Evolutionary conservation across 2,888 invertebrate species (phyloP).

Genomic region (Apoderus coryli): DNA sequence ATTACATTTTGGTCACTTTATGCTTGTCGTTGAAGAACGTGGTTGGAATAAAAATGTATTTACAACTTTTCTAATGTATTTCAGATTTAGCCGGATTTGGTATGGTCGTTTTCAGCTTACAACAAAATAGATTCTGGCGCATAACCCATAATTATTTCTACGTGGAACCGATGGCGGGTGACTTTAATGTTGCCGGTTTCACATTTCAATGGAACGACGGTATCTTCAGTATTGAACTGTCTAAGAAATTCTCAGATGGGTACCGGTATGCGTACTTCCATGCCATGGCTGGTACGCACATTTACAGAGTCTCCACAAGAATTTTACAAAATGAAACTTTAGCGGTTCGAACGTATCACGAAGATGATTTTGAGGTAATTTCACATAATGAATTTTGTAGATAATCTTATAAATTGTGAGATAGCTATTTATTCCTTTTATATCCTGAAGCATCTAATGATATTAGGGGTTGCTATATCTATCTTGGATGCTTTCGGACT

Average conservation of each 20-base stretch:
- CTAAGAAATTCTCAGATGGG: constrained; percentile 37
- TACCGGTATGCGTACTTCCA: constrained; percentile 59
- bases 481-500: too few species aligned
- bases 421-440: too few species aligned
- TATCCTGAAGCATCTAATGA: too few species aligned
- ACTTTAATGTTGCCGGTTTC: constrained; percentile 50
- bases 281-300: constrained; percentile 55
- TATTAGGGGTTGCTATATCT: too few species aligned
- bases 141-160: constrained; percentile 56
- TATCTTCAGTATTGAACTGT: constrained; percentile 55
- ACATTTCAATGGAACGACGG: constrained; percentile 70
- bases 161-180: constrained; percentile 54
- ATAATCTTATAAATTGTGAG: background rate
- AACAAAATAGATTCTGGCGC: constrained; percentile 43
- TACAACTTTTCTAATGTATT: too few species aligned
- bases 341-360: constrained; percentile 38
- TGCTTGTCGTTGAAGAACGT: too few species aligned
- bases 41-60: too few species aligned
- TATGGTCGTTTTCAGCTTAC: constrained; percentile 35
- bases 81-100: constrained; percentile 39
- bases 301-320: constrained; percentile 54
- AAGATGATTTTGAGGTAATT: constrained; percentile 37
- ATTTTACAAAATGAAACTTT: constrained; percentile 40
- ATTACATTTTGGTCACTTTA: too few species aligned
- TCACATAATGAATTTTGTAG: background rate